Evolutionary conservation across 2,797 vertebrate genomes (phyloP), one percentile per base, ranked within the genome.

Genomic region (Xiphophorus birchmanni): DNA sequence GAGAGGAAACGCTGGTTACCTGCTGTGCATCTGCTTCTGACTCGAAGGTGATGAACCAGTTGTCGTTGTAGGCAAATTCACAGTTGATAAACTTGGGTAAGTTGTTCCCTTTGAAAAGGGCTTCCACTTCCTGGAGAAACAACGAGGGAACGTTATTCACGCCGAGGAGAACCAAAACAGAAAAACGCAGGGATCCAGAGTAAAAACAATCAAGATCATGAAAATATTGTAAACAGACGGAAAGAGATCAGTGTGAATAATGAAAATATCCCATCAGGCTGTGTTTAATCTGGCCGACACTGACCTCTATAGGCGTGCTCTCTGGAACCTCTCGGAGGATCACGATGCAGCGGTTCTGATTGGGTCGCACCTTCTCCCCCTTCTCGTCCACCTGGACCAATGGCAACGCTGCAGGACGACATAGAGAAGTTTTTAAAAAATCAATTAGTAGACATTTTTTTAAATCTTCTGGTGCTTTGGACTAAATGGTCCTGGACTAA

Each of bases 1-100:
- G 50, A 23, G 50, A 52, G 50, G 21, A 52, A 52, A 23, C 21
- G 26, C 63, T 44, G 0, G 0, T 79, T 86, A 99, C 99, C 97
- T 98, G 97, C 80, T 99, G 98, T 82, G 99, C 99, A 89, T 99
- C 98, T 52, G 98, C 98, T 96, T 99, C 99, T 0, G 99, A 99
- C 91, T 99, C 98, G 95, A 99, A 99, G 4, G 99, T 99, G 94
- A 99, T 99, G 95, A 99, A 99, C 98, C 98, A 99, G 94, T 98
- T 99, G 95, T 99, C 98, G 37, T 99, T 99, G 95, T 99, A 99
- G 92, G 99, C 98, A 96, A 99, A 99, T 95, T 99, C 99, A 97
- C 98, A 99, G 96, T 97, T 98, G 92, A 99, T 97, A 91, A 99
- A 99, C 92, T 97, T 99, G 76, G 98, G 98, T 88, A 99, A 95